Conservation (phyloP, 2,797 vertebrate species). For the Esox masquinongy region DNA sequence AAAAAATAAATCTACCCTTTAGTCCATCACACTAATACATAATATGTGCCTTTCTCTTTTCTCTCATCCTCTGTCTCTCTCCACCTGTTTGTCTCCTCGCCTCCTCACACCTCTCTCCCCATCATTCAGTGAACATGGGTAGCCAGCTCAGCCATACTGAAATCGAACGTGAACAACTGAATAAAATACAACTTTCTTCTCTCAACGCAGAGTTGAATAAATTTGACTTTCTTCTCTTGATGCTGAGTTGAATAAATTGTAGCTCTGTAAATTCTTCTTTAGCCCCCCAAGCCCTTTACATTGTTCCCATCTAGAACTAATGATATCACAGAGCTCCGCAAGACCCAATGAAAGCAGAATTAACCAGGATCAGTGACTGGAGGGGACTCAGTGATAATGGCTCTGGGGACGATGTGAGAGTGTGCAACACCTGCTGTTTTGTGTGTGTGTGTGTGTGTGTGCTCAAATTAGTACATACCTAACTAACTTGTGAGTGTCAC, state of each 20-base stretch:
- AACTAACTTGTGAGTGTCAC: neutral
- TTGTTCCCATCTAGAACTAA: conserved; percentile 5
- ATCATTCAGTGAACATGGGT: conserved; percentile 39
- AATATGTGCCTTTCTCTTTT: conserved; percentile 16
- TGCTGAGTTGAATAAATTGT: neutral
- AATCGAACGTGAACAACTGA: conserved; percentile 38
- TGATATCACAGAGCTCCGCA: neutral
- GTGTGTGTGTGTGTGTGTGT: neutral
- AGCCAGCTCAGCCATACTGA: conserved; percentile 32
- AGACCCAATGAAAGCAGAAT: neutral
- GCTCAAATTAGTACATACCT: neutral
- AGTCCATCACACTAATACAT: conserved; percentile 57
- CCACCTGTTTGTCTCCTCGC: conserved; percentile 2
- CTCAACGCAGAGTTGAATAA: conserved; percentile 1
- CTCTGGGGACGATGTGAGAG: neutral
- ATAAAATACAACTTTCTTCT: conserved; percentile 31
- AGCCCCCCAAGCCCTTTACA: conserved; percentile 1
- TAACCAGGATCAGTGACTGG: conserved; percentile 1
- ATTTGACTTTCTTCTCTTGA: conserved; percentile 19
- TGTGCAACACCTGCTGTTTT: neutral
- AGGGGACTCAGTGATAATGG: conserved; percentile 3
- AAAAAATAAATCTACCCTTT: conserved; percentile 71
- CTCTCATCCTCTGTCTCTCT: conserved; percentile 40
- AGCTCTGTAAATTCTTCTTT: neutral
- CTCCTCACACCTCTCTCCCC: conserved; percentile 15